Conservation (phyloP, 2,797 vertebrate species). For the Hipposideros larvatus region DNA sequence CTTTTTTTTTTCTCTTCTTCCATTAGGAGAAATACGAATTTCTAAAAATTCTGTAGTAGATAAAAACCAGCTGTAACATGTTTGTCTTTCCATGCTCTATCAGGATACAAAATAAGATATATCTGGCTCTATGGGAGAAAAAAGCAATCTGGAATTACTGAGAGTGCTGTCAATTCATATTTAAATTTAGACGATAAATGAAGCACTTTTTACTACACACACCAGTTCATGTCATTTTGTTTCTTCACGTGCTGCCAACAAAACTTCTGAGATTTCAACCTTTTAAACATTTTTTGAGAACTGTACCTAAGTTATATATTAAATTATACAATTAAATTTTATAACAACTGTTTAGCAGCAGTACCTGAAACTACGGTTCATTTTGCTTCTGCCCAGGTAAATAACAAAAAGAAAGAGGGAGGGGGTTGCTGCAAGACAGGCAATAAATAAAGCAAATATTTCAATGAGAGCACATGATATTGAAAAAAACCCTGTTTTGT, state of each 20-base stretch:
- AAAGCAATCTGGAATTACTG: slow-evolving; percentile 43
- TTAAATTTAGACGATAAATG: slow-evolving; percentile 48
- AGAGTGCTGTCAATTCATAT: slow-evolving; percentile 42
- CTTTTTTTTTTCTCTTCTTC: background rate
- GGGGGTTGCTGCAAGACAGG: background rate
- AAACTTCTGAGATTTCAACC: background rate
- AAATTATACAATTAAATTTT: background rate
- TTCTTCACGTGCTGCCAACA: background rate
- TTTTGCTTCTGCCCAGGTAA: background rate
- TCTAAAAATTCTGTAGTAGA: background rate
- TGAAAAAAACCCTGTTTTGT: background rate
- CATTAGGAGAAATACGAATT: slow-evolving; percentile 23
- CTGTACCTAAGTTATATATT: background rate
- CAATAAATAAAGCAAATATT: background rate
- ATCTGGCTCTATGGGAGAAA: slow-evolving; percentile 29
- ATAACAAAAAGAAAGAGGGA: background rate
- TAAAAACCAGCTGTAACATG: background rate
- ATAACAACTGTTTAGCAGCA: background rate
- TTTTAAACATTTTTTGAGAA: slow-evolving; percentile 19
- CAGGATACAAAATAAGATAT: slow-evolving; percentile 10
- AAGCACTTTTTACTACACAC: slow-evolving; percentile 31
- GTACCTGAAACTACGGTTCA: background rate
- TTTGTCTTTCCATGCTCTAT: background rate
- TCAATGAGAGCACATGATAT: background rate
- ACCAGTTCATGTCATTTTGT: background rate